Evolutionary conservation across 2,797 vertebrate genomes (phyloP), one percentile per base, ranked within the genome.

Genomic region (Manis javanica): DNA sequence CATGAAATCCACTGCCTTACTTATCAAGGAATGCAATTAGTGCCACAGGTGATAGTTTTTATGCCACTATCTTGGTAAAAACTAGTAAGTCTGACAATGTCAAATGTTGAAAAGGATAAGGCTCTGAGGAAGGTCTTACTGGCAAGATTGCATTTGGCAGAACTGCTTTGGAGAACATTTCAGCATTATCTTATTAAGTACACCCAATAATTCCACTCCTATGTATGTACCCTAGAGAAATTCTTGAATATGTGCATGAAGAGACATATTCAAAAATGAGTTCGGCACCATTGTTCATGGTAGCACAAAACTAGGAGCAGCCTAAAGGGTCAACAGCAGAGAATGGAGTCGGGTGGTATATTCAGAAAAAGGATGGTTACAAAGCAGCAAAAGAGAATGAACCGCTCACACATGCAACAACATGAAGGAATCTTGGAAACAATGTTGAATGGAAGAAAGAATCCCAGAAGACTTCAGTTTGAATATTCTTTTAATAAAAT

Each of bases 91-190:
- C 14, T 85, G 49, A 84, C 14, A 46, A 34, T 55, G 14, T 39
- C 31, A 90, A 49, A 82, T 83, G 18, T 85, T 93, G 24, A 46
- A 57, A 92, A 90, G n/a, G n/a, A 75, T 68, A 75, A 94, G 53
- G 23, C 77, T 87, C 81, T 82, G 18, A 87, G 61, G n/a, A 79
- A 42, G 5, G 16, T 49, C n/a, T 7, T 42, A 63, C 66, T 72
- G 42, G 15, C 66, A 29, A 42, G 53, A 42, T 0, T 91, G 6
- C 85, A 66, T 37, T 63, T 51, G 51, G 7, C 79, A 59, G 37
- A 84, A 68, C 7, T 64, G 49, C n/a, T 94, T 79, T 85, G 49
- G 71, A 39, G 94, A 81, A 71, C 13, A 82, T 61, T 61, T 81
- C 19, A 21, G 29, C 37, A 72, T 55, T 61, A 53, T 82, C 15